phyloP scores from a whole-genome alignment of 1,140 invertebrate species.

The Temnothorax curvispinosus region DNA sequence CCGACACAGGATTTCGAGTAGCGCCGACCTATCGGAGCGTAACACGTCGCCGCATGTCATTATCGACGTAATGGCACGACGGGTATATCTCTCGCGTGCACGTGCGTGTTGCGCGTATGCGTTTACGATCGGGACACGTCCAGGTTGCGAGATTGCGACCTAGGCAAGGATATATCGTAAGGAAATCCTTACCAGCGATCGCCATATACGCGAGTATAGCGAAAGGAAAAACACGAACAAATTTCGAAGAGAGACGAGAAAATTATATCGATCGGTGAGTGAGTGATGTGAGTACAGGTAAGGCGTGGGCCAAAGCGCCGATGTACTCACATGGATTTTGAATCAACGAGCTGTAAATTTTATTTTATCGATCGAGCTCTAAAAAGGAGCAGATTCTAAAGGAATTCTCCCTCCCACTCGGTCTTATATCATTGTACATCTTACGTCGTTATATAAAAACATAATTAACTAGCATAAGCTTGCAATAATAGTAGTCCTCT shows the following conservation, averaged over 20 bases:
- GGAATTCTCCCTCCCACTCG: not conserved
- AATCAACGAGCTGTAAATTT: conserved; percentile 11
- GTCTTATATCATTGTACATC: not conserved
- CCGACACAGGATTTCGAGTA: conserved; percentile 23
- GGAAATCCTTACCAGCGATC: not conserved
- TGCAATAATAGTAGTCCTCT: conserved; percentile 15
- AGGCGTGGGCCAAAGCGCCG: not conserved
- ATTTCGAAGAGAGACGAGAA: not conserved
- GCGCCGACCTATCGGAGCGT: not conserved
- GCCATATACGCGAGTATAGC: not conserved
- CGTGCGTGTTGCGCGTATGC: conserved; percentile 10
- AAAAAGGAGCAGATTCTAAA: not conserved
- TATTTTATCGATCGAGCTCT: not conserved
- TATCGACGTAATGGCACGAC: conserved; percentile 27
- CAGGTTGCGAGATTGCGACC: not conserved
- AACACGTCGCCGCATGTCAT: conserved; percentile 37
- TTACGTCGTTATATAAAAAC: not conserved
- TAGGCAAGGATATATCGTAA: not conserved
- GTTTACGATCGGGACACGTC: conserved; percentile 3
- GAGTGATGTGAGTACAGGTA: not conserved
- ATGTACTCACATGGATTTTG: not conserved
- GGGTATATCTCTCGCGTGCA: not conserved
- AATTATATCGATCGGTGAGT: not conserved
- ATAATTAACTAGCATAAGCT: not conserved
- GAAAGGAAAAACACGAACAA: not conserved